A percentile compares a stretch with the other conserved stretches of the same genome.
phyloP scores from a whole-genome alignment of 2,888 invertebrate genomes.

The Cinara cedri region DNA sequence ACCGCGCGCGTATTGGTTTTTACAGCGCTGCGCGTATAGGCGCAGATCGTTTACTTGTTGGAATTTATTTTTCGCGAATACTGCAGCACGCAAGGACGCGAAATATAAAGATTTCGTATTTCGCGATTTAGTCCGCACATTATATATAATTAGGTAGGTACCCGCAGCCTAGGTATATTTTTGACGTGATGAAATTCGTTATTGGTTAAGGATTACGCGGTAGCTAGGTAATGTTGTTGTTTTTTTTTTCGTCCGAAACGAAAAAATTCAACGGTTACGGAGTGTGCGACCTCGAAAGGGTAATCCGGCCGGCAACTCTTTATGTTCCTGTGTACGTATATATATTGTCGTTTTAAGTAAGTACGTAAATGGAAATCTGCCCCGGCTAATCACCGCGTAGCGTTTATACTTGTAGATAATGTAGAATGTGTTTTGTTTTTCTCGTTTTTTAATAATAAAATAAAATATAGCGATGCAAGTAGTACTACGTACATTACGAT shows the following conservation, averaged over 20 bases:
- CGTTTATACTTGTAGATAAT: background rate
- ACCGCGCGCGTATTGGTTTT: no score
- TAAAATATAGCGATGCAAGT: no score
- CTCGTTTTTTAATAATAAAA: no score
- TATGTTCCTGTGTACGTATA: background rate
- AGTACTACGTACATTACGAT: no score
- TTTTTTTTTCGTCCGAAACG: background rate
- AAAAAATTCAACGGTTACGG: constrained; percentile 15
- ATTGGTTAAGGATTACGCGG: constrained; percentile 34
- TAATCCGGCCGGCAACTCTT: constrained; percentile 22
- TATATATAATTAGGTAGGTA: constrained; percentile 4
- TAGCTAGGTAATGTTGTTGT: constrained; percentile 8
- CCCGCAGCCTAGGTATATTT: no score
- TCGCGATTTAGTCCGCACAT: constrained; percentile 7
- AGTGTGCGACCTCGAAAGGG: constrained; percentile 14
- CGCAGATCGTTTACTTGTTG: no score
- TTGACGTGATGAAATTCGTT: constrained; percentile 9
- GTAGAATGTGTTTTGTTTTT: background rate
- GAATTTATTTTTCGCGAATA: background rate
- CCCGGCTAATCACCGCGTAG: constrained; percentile 6
- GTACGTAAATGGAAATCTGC: constrained; percentile 13
- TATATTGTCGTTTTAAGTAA: background rate
- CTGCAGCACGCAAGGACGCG: background rate
- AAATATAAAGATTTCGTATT: constrained; percentile 28
- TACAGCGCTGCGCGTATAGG: no score